Evolutionary conservation across 2,113 vertebrate species (phyloP), one percentile per base, ranked within the genome.

Genomic region (Hippocampus zosterae): DNA sequence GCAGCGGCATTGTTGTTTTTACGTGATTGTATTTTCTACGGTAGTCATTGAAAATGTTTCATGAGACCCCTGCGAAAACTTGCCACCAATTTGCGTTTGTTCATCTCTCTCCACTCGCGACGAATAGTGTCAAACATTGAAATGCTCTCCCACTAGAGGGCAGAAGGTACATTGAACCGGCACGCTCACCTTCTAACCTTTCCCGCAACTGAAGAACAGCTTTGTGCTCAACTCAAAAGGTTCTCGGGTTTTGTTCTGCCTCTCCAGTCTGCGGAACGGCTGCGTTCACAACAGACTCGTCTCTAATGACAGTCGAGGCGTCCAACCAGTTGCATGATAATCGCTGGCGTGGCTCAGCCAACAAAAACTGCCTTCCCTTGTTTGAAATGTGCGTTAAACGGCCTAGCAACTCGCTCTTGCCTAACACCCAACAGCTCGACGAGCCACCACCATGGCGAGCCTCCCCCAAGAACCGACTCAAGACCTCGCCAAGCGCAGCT

Each of bases 401-500:
- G 71, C 79, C 72, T 44, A 42, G 69, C 75, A 69, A 73, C 79
- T 73, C 55, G n/a, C 21, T 66, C 15, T 42, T 11, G 46, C 70
- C 8, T 15, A 65, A 61, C 62, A 64, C 37, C 37, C 80, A 75
- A 69, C 56, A 64, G 37, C 50, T 41, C 29, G 8, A 74, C 52
- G 1, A 87, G 90, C 82, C 70, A 55, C 62, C 57, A 70, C 25
- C 61, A 92, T 91, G 90, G 84, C 88, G n/a, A 88, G 74, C 64
- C 88, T 85, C 74, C 86, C 86, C 7, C 85, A 83, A 70, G 88
- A 91, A 7, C 68, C 79, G 0, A 62, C 69, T 0, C 89, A 91
- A 75, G 90, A 92, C 56, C 21, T 74, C 76, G 87, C 77, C 78
- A 90, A 85, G 56, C 81, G 85, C 72, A 92, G 92, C 76, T 93